Percentiles rank a stretch among this genome's conserved stretches.
phyloP scores from a whole-genome alignment of 2,888 invertebrate genomes.

The Augiades crinisus region DNA sequence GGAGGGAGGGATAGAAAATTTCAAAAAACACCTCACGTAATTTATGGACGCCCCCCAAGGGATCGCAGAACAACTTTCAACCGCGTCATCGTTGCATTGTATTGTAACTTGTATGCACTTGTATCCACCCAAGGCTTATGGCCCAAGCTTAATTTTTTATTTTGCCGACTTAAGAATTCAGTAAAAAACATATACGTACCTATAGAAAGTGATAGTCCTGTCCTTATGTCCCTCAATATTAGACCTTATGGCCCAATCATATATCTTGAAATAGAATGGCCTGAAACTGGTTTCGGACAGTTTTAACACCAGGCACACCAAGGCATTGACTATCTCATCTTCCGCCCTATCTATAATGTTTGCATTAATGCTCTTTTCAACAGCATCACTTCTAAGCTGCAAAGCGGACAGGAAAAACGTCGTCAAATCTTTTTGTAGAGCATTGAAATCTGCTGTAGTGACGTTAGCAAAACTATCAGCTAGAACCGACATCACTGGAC shows the following conservation, averaged over 20 bases:
- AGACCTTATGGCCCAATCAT: conserved; percentile 90
- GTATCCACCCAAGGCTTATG: too few relatives aligned
- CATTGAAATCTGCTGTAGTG: conserved; percentile 83
- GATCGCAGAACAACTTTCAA: too few relatives aligned
- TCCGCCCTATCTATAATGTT: conserved; percentile 83
- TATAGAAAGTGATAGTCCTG: conserved; percentile 90
- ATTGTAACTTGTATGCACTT: too few relatives aligned
- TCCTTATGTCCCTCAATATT: conserved; percentile 82
- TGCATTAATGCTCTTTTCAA: conserved; percentile 50
- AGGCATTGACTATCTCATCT: conserved; percentile 86
- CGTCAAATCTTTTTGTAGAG: conserved; percentile 85
- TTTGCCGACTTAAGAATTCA: too few relatives aligned
- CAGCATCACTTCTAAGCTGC: conserved; percentile 83
- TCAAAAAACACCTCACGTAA: too few relatives aligned
- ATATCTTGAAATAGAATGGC: conserved; percentile 92
- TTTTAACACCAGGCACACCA: conserved; percentile 92
- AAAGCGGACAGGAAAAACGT: conserved; percentile 88
- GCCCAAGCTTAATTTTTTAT: too few relatives aligned
- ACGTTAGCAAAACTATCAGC: conserved; percentile 86
- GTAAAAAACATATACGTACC: conserved; percentile 57
- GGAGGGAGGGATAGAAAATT: too few relatives aligned
- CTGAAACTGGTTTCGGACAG: conserved; percentile 94
- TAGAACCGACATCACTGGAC: conserved; percentile 88
- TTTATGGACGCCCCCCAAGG: too few relatives aligned
- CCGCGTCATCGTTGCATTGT: too few relatives aligned